Evolutionary conservation across 2,888 invertebrate species (phyloP), one percentile per base, ranked within the genome.

Genomic region (Dimorphilus gyrociliatus): DNA sequence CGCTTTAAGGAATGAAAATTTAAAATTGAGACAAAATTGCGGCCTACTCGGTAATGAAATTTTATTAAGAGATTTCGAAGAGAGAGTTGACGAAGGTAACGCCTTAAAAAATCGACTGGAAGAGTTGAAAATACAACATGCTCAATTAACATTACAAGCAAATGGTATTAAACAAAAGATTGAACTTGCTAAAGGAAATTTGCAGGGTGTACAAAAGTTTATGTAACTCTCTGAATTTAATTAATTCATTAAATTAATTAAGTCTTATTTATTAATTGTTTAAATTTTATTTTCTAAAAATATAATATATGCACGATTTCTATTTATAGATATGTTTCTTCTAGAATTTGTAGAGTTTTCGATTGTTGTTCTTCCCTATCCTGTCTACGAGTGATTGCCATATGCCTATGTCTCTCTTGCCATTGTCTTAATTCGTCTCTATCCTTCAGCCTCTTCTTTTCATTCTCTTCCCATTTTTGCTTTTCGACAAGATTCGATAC

Each of bases 41-140:
- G 70, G 70, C 10, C 50, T 70, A 17, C 48, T 70, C n/a, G 65
- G 66, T 2, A 66, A 69, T 43, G 59, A 64, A 31, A 55, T 59
- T 8, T 46, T 70, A 27, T 44, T 70, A 14, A 42, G 57, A 28
- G 68, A 70, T 44, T 68, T 66, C 57, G 67, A 69, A 44, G 54
- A 59, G 35, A 40, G 60, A 32, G 53, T 60, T 28, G 58, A 60
- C 24, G 51, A 56, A 33, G 45, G 45, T 12, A 50, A 47, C 21
- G 49, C 48, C 24, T 42, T 54, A 27, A 40, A 43, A 28, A 35
- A 46, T 14, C 48, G 51, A 41, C 41, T 61, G 27, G 55, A 55
- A 27, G 32, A 38, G 10, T 40, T 61, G 6, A 55, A 52, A 41
- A 49, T 50, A 46, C 41, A 42, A 26, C 60, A 60, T 42, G 54